Conservation (phyloP, 2,797 vertebrate species). For the Phylloscopus collybita region DNA sequence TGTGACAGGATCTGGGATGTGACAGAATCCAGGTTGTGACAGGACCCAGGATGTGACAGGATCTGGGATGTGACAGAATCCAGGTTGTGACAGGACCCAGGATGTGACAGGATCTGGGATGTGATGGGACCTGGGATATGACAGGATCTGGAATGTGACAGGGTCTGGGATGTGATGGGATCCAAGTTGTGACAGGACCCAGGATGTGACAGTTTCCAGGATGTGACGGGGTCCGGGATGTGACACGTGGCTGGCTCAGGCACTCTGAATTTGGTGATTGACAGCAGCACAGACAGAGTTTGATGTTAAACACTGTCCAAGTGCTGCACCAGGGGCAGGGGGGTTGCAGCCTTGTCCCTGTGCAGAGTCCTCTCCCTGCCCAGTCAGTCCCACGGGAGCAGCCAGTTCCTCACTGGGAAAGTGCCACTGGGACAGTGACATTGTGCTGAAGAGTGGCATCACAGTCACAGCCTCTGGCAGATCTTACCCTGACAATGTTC, state of each 20-base stretch:
- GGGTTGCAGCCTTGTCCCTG: neutral
- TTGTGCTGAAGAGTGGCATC: rapidly evolving
- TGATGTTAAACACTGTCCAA: neutral
- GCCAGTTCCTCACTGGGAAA: neutral
- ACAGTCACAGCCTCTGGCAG: rapidly evolving
- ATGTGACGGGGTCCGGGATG: rapidly evolving
- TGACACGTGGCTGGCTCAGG: neutral
- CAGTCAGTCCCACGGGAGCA: rapidly evolving
- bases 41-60: rapidly evolving
- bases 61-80: rapidly evolving
- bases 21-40: rapidly evolving
- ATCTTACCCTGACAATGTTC: neutral
- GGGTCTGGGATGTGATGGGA: rapidly evolving
- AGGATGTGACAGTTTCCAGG: rapidly evolving
- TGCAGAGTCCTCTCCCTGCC: neutral
- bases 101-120: rapidly evolving
- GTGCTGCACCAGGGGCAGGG: neutral
- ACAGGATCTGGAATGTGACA: too few species aligned
- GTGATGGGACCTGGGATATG: rapidly evolving
- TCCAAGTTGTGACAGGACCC: rapidly evolving
- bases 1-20: rapidly evolving
- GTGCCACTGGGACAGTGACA: neutral
- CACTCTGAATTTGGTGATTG: neutral
- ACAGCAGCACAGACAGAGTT: neutral
- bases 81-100: rapidly evolving